Base-by-base conservation (phyloP, 2,797 vertebrate genomes). In the Sylvia borin region DNA sequence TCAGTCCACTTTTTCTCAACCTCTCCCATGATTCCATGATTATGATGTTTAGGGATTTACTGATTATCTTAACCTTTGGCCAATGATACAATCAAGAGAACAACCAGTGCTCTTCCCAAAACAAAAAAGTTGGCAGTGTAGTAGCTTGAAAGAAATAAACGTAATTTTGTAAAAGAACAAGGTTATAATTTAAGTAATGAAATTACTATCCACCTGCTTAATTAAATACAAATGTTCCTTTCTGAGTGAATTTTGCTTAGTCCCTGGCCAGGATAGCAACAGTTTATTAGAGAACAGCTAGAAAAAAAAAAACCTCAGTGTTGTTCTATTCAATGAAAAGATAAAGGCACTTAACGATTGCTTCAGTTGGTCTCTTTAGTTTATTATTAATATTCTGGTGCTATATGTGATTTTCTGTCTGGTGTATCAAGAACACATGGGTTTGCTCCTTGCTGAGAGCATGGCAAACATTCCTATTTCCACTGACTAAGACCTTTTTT, bases 101-200 rank as follows among this genome's bases (percentile, higher is more conserved):
- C 15, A 50, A 5, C 5, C 32, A n/a, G 18, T 85, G 75, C 47
- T 25, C 42, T 91, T 57, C 75, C 40, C 34, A 53, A 67, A 34
- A 32, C 42, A 48, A 64, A 85, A 43, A 45, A 88, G 27, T 8
- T 85, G 51, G 11, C 45, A 66, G 7, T 51, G 24, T 7, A 48
- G 8, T 15, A 22, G 34, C 34, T 90, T 0, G 0, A 64, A 77
- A 77, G 18, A n/a, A 83, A 64, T 34, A 71, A 72, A 38, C 0
- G 0, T 38, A 14, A 43, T 64, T 74, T 92, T 83, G 16, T 65
- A 34, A 88, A 78, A 68, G 43, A 77, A 20, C 21, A 24, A 7
- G 25, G 19, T 67, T 71, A n/a, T 74, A 43, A 32, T 88, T 68
- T 24, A 66, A 15, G 22, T 27, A 85, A 65, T 53, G 32, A 80